These are phyloP conservation scores for Sebastes wilsoni DNA, from an alignment of 2,797 vertebrate species.

Conservation along the genomic window DNA sequence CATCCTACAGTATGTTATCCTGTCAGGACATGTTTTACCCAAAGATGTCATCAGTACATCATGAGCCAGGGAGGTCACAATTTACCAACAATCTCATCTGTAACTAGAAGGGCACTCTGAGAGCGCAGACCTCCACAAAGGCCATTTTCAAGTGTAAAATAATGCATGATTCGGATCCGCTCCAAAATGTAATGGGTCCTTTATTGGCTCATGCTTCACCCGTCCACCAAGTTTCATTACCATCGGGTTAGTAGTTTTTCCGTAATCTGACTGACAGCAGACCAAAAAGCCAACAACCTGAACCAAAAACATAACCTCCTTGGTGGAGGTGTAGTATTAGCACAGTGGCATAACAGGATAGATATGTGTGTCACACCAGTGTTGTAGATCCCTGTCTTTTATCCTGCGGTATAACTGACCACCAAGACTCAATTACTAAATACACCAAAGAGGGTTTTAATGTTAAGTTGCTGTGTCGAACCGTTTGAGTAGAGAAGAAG, in stretches of 20 bases:
- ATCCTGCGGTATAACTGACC: not conserved
- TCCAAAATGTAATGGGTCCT: too few relatives aligned
- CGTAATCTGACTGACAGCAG: not conserved
- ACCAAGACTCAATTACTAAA: not conserved
- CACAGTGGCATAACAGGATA: not conserved
- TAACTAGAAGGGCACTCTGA: not conserved
- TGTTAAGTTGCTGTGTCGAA: not conserved
- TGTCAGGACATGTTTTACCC: not conserved
- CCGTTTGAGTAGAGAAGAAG: not conserved
- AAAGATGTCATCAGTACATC: not conserved
- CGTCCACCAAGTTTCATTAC: too few relatives aligned
- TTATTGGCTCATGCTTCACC: not conserved
- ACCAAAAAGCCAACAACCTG: not conserved
- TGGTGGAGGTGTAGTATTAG: too few relatives aligned
- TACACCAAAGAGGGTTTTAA: not conserved
- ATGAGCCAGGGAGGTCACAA: not conserved
- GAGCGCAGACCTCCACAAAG: not conserved
- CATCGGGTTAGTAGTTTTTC: not conserved
- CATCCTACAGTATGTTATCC: not conserved
- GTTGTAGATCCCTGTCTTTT: not conserved
- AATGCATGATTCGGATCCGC: too few relatives aligned
- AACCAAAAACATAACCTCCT: not conserved
- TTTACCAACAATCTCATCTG: not conserved
- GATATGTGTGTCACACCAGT: too few relatives aligned
- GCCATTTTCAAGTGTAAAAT: not conserved